These are phyloP conservation scores for Uromys caudimaculatus DNA, from an alignment of 2,797 vertebrate genomes.

Conservation along the genomic window DNA sequence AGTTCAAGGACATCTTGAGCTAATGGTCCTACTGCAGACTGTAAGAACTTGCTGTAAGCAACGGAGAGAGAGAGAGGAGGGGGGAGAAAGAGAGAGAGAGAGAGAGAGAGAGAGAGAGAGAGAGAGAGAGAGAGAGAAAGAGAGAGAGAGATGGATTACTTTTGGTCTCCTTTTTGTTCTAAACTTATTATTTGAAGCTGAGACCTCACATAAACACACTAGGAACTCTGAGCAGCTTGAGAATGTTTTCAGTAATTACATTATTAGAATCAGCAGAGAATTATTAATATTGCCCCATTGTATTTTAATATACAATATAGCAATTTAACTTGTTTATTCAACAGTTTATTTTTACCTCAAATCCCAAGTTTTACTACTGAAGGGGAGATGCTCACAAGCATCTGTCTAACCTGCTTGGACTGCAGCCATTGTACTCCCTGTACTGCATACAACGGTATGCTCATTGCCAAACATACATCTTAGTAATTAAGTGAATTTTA, in stretches of 20 bases:
- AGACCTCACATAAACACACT: not conserved
- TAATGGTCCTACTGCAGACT: not conserved
- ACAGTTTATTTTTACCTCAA: conserved; percentile 49
- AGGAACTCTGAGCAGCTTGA: not conserved
- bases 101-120: not conserved
- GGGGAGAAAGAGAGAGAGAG: not conserved
- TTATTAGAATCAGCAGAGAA: not conserved
- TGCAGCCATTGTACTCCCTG: not conserved
- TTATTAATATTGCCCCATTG: conserved; percentile 20
- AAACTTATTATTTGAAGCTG: not conserved
- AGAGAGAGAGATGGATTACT: not conserved
- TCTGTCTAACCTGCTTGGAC: not conserved
- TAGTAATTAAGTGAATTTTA: conserved; percentile 68
- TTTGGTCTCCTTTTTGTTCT: not conserved
- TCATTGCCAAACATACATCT: conserved; percentile 58
- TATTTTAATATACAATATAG: conserved; percentile 27
- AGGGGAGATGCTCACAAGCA: not conserved
- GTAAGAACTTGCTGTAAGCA: not conserved
- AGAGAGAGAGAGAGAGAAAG: not conserved
- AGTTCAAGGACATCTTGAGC: not conserved
- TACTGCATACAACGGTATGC: conserved; percentile 12
- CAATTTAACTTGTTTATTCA: conserved; percentile 49
- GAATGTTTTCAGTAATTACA: conserved; percentile 32
- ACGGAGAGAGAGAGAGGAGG: not conserved
- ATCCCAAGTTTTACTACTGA: not conserved